Evolutionary conservation across 2,797 vertebrate genomes (phyloP).

Genomic region (Spatula clypeata): DNA sequence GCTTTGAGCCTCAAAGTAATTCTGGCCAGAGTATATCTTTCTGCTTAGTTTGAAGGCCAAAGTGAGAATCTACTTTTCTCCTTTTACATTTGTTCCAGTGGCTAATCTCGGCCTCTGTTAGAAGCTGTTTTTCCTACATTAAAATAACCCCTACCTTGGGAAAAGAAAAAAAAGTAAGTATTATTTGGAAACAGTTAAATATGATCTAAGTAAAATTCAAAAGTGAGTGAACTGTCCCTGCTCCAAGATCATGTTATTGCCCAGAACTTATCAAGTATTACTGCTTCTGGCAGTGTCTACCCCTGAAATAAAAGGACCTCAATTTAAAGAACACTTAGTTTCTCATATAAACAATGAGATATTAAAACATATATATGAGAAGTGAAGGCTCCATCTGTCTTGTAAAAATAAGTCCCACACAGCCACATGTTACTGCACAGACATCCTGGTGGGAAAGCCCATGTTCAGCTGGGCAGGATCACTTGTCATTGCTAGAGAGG

Average conservation of each 20-base stretch:
- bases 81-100: background rate
- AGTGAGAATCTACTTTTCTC: background rate
- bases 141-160: background rate
- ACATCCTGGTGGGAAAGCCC: slow-evolving; percentile 17
- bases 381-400: slow-evolving; percentile 59
- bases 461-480: background rate
- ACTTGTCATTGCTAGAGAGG: background rate
- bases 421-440: background rate
- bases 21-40: background rate
- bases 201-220: slow-evolving; percentile 1
- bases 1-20: background rate
- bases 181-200: background rate
- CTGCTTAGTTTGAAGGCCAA: background rate
- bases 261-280: background rate
- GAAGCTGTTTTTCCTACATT: background rate
- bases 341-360: slow-evolving; percentile 30
- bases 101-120: background rate
- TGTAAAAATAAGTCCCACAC: slow-evolving; percentile 21
- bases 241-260: slow-evolving; percentile 12
- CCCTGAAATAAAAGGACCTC: slow-evolving; percentile 21
- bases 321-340: slow-evolving; percentile 45
- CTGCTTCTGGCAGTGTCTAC: background rate
- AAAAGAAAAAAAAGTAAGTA: background rate
- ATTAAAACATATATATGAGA: slow-evolving; percentile 53
- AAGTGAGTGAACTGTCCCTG: background rate